Evolutionary conservation across 2,888 invertebrate genomes (phyloP).

Genomic region (Merodon equestris): DNA sequence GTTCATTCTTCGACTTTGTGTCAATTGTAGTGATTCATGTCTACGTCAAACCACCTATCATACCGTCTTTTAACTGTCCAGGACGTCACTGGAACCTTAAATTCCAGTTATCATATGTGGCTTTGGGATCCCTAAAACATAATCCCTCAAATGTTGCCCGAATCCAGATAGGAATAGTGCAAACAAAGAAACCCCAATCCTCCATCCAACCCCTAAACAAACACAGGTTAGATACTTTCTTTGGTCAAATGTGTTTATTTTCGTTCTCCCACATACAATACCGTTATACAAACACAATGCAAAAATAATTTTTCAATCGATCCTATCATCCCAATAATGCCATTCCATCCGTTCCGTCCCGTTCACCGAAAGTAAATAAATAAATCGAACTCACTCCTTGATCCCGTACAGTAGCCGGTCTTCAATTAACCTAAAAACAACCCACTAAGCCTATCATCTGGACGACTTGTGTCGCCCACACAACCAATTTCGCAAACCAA

Average conservation of each 20-base stretch:
- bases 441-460: conserved; percentile 51
- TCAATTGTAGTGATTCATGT: too few species aligned
- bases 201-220: too few species aligned
- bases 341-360: too few species aligned
- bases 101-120: too few species aligned
- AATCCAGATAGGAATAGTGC: too few species aligned
- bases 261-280: neutral
- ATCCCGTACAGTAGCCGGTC: conserved; percentile 4
- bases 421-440: conserved; percentile 55
- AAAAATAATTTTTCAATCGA: neutral
- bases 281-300: conserved; percentile 12
- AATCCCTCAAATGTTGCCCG: too few species aligned
- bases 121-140: too few species aligned
- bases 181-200: too few species aligned
- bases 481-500: conserved; percentile 17
- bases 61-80: too few species aligned
- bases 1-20: too few species aligned
- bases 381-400: conserved; percentile 37
- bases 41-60: too few species aligned
- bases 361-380: conserved; percentile 32
- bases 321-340: conserved; percentile 1
- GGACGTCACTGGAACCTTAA: too few species aligned
- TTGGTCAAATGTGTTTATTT: conserved; percentile 30
- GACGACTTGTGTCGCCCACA: conserved; percentile 37
- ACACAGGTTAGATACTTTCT: conserved; percentile 6